Evolutionary conservation across 1,140 invertebrate species (phyloP).

Genomic region (Eubasilissa regina): DNA sequence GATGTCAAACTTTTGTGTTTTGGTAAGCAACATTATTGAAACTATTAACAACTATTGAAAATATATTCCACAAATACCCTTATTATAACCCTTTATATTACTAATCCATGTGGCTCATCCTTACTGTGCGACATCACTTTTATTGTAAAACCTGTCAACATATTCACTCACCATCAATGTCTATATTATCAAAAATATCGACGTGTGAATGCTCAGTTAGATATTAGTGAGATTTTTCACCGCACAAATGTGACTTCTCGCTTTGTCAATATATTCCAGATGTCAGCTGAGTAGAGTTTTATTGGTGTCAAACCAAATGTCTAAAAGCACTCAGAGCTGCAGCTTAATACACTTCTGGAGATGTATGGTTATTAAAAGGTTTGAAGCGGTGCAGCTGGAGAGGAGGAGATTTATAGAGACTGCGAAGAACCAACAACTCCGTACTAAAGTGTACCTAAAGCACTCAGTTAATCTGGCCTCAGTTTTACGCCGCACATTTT

Average conservation of each 20-base stretch:
- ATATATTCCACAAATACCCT: too few relatives aligned
- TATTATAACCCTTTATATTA: too few relatives aligned
- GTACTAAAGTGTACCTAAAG: constrained; percentile 12
- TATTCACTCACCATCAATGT: too few relatives aligned
- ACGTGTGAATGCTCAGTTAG: constrained; percentile 31
- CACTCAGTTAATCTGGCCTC: background rate
- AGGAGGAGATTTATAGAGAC: constrained; percentile 54
- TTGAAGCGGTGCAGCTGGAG: constrained; percentile 56
- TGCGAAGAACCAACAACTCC: constrained; percentile 6
- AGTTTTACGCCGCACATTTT: constrained; percentile 8
- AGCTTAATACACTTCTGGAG: constrained; percentile 52
- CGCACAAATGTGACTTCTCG: constrained; percentile 36
- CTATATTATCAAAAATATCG: background rate
- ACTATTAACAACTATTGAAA: too few relatives aligned
- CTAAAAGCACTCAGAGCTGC: constrained; percentile 57
- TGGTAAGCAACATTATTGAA: too few relatives aligned
- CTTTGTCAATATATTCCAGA: constrained; percentile 27
- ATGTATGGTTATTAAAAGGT: constrained; percentile 60
- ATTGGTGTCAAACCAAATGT: constrained; percentile 58
- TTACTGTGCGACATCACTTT: too few relatives aligned
- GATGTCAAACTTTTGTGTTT: too few relatives aligned
- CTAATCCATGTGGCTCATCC: background rate
- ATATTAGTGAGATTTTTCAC: constrained; percentile 46
- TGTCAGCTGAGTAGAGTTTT: constrained; percentile 40
- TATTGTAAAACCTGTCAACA: background rate